phyloP scores from a whole-genome alignment of 2,888 invertebrate genomes.

The Argynnis bischoffii region DNA sequence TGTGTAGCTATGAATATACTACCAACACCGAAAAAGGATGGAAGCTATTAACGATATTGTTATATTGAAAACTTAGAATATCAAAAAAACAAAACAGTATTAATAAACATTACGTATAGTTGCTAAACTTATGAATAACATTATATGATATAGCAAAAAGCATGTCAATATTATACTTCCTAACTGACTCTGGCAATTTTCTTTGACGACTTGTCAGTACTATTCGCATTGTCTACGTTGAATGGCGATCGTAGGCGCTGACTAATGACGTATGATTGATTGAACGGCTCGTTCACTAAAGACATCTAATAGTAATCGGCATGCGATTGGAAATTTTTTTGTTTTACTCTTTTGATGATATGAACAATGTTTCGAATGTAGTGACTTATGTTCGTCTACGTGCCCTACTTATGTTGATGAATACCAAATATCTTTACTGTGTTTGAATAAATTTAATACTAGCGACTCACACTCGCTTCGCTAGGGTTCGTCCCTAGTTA shows the following conservation, averaged over 20 bases:
- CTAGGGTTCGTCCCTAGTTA: too few relatives aligned
- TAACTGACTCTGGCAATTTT: constrained; percentile 41
- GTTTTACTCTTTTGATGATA: constrained; percentile 19
- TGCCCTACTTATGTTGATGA: background rate
- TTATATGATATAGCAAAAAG: constrained; percentile 12
- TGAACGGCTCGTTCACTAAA: constrained; percentile 68
- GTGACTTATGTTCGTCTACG: constrained; percentile 10
- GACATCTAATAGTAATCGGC: constrained; percentile 59
- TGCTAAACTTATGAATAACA: background rate
- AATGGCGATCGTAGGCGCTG: constrained; percentile 57
- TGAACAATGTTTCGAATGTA: constrained; percentile 20
- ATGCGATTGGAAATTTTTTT: constrained; percentile 27
- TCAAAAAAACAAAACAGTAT: too few relatives aligned
- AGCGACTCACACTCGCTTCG: too few relatives aligned
- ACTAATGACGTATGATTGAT: constrained; percentile 71
- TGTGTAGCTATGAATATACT: too few relatives aligned
- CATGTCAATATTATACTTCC: constrained; percentile 36
- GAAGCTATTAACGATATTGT: too few relatives aligned
- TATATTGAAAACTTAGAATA: too few relatives aligned
- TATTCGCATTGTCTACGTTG: constrained; percentile 45
- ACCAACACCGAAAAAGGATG: too few relatives aligned
- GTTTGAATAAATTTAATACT: background rate
- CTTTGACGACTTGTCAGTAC: constrained; percentile 39
- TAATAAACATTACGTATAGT: background rate
- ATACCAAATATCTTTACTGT: background rate